Conservation (phyloP, 1,140 invertebrate species). For the Dendroctonus valens region DNA sequence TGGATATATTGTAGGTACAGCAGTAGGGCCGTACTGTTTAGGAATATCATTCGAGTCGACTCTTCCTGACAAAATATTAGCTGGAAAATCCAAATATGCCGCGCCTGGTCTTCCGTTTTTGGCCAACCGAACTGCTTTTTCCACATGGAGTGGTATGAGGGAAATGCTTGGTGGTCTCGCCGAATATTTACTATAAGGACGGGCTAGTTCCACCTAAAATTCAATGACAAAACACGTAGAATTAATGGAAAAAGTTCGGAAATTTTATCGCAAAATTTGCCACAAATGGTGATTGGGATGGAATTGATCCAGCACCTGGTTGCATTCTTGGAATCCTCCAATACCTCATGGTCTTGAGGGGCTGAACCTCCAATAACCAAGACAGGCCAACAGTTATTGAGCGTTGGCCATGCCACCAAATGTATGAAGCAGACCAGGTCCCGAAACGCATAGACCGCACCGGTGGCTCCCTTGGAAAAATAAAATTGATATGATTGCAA, state of each 20-base stretch:
- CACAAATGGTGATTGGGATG: not conserved
- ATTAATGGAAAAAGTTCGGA: slow-evolving; percentile 2
- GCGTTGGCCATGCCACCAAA: slow-evolving; percentile 95
- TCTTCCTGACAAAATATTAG: slow-evolving; percentile 60
- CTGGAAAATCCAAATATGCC: slow-evolving; percentile 85
- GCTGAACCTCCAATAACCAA: slow-evolving; percentile 89
- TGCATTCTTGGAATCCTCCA: slow-evolving; percentile 94
- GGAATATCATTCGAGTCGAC: slow-evolving; percentile 52
- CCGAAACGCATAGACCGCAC: slow-evolving; percentile 90
- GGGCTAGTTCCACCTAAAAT: slow-evolving; percentile 70
- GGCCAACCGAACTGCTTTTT: slow-evolving; percentile 83
- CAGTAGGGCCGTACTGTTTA: slow-evolving; percentile 52
- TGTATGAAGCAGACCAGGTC: slow-evolving; percentile 91
- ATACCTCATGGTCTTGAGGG: slow-evolving; percentile 85
- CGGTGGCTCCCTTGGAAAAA: slow-evolving; percentile 65
- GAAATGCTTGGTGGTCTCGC: slow-evolving; percentile 78
- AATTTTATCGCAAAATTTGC: not conserved
- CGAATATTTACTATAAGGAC: slow-evolving; percentile 87
- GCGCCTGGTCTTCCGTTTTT: slow-evolving; percentile 89
- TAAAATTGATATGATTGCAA: not conserved
- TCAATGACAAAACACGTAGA: not conserved
- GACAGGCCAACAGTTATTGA: slow-evolving; percentile 93
- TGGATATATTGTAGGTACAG: slow-evolving; percentile 69
- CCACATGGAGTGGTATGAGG: slow-evolving; percentile 86
- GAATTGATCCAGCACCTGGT: slow-evolving; percentile 57